Conservation (phyloP, 2,797 vertebrate species). For the Macropodus opercularis region DNA sequence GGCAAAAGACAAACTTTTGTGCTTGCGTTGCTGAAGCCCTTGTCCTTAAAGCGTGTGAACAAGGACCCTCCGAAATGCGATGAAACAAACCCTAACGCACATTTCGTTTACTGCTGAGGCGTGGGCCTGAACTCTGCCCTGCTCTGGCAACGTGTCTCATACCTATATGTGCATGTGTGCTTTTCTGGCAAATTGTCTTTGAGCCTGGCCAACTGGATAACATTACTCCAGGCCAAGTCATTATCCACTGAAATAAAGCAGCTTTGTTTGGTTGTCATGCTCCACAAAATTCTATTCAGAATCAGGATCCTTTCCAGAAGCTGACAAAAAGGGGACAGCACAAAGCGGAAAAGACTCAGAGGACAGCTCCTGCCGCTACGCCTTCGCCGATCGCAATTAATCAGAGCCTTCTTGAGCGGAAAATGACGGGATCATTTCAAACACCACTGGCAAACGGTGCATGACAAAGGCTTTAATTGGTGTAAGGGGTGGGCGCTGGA, state of each 20-base stretch:
- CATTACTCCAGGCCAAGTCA: constrained; percentile 64
- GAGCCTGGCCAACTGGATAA: constrained; percentile 49
- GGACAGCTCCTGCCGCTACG: constrained; percentile 33
- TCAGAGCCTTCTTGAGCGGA: constrained; percentile 43
- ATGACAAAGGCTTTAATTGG: constrained; percentile 21
- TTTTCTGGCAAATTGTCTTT: constrained; percentile 55
- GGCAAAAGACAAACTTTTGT: constrained; percentile 5
- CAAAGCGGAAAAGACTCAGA: constrained; percentile 23
- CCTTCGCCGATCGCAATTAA: constrained; percentile 51
- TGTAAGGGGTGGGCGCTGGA: background rate
- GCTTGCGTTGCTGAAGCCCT: background rate
- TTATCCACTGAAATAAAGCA: constrained; percentile 73
- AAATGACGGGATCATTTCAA: constrained; percentile 45
- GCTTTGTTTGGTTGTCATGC: constrained; percentile 76
- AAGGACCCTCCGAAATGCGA: constrained; percentile 11
- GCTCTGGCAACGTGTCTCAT: too few relatives aligned
- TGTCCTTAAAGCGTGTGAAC: constrained; percentile 10
- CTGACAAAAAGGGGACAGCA: constrained; percentile 43
- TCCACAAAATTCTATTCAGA: constrained; percentile 74
- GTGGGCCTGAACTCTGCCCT: too few relatives aligned
- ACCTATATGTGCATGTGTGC: constrained; percentile 53
- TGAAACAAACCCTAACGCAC: constrained; percentile 31
- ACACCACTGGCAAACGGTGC: constrained; percentile 14
- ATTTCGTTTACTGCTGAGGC: constrained; percentile 38
- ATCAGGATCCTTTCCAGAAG: constrained; percentile 59